Percentiles rank a stretch among this genome's conserved stretches.
phyloP scores from a whole-genome alignment of 2,113 vertebrate species.

The Patagioenas fasciata region DNA sequence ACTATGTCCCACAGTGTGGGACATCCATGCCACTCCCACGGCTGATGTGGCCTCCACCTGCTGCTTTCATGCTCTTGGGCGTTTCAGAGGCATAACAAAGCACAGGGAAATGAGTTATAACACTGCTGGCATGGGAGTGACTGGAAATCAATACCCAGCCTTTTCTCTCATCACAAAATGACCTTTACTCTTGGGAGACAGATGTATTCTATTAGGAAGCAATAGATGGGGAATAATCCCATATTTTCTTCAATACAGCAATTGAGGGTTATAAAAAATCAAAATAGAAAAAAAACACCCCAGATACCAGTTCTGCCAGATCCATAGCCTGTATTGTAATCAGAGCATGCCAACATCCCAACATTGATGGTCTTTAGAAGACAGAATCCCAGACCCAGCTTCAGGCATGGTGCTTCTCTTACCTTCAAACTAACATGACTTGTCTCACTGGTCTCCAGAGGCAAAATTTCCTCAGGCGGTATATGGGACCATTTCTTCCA shows the following conservation, averaged over 20 bases:
- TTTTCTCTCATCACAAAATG: not conserved
- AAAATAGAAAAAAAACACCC: not conserved
- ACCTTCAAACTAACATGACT: slow-evolving; percentile 90
- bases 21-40: not conserved
- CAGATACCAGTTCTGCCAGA: not conserved
- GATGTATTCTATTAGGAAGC: not conserved
- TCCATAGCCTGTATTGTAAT: not conserved
- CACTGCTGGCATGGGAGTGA: not conserved
- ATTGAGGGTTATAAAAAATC: not conserved
- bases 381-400: not conserved
- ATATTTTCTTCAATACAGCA: not conserved
- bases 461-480: slow-evolving; percentile 81
- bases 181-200: not conserved
- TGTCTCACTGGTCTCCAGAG: slow-evolving; percentile 85
- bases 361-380: not conserved
- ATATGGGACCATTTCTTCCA: slow-evolving; percentile 94
- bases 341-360: not conserved
- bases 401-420: not conserved
- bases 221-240: not conserved
- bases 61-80: not conserved
- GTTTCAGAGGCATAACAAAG: not conserved
- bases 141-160: not conserved
- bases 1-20: not conserved
- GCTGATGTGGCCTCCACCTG: not conserved
- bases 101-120: not conserved